Base-by-base conservation (phyloP, 2,888 invertebrate species). In the Brenthis daphne region DNA sequence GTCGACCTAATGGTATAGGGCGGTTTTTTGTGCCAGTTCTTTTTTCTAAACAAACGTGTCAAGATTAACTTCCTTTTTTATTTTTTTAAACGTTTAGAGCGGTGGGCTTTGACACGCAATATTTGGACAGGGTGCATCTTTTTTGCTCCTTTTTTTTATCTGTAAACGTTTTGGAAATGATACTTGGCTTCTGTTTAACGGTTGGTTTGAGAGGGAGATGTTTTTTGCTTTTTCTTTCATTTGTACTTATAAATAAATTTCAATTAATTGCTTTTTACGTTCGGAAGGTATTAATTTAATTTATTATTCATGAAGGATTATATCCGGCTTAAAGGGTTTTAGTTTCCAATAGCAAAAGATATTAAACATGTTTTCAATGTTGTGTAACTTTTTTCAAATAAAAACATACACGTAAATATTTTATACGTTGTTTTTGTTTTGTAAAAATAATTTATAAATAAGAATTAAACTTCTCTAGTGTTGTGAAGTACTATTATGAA, bases 171-270 rank as follows among this genome's bases (percentile, higher is more conserved):
- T 78, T 76, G 77, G 77, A 73, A 83, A 85, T 87, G 83, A 81
- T 84, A 82, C 82, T 83, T 81, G 77, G 83, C 87, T 85, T 81
- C 86, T 82, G 86, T 90, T 87, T 86, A 83, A 89, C 87, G 85
- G 84, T 82, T 79, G 79, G 81, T 84, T 86, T 86, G 81, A 78
- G 69, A 72, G 73, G 79, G 77, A 68, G 63, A 65, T 78, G 82
- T 84, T 82, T 82, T 79, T 77, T 54, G 58, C 66, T 75, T 69
- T 72, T 71, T 73, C 75, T 69, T 57, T 55, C 58, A 61, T 69
- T 73, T 68, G 64, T 73, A 73, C 64, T 33, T 64, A 71, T 67
- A 57, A 55, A 68, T 69, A 50, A 60, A 57, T 50, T 67, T 67
- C 12, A 33, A 20, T 56, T n/a, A 51, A 43, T 33, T 33, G 13